Evolutionary conservation across 2,888 invertebrate genomes (phyloP), one percentile per base, ranked within the genome.

Genomic region (Gastracanthus pulcherrimus): DNA sequence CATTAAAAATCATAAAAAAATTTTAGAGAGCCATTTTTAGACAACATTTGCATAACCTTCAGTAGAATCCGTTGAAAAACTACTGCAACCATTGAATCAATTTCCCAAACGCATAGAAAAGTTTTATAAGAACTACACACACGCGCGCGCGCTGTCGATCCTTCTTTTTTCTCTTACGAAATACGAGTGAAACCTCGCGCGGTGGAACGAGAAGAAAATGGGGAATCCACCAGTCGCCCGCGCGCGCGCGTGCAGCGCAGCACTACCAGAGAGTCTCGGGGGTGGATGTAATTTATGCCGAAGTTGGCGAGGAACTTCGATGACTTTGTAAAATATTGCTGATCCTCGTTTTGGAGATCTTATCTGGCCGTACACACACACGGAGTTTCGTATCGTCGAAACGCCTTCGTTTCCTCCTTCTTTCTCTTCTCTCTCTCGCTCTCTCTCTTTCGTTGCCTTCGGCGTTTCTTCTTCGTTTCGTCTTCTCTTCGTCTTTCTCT

Each of bases 311-410:
- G 88, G 86, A 89, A 89, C 90, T 89, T 90, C 89, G 90, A 90
- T 90, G 89, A 90, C 89, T 89, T 88, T 87, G 89, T 90, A 88
- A 90, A 89, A 90, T 90, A 90, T 90, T 88, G 88, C 89, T 85
- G 89, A 89, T 90, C 86, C 88, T 85, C 84, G 86, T 87, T 88
- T 87, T 85, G 87, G 78, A 89, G 90, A 90, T 90, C 86, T 88
- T 89, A 90, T 90, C 89, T 86, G 60, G 82, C 64, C 78, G 85
- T 81, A 86, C 81, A 86, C 86, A 87, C 87, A 51, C 34, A 86
- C 86, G 83, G n/a, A n/a, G n/a, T 82, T 87, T 80, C 84, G 86
- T 86, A 87, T 87, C 85, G 84, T 84, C 85, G 86, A 84, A 87
- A 86, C 88, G 87, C 86, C 86, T 86, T 85, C 84, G 83, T 84